These are phyloP conservation scores for Ochotona curzoniae DNA, from an alignment of 2,113 vertebrate genomes.

Conservation along the genomic window DNA sequence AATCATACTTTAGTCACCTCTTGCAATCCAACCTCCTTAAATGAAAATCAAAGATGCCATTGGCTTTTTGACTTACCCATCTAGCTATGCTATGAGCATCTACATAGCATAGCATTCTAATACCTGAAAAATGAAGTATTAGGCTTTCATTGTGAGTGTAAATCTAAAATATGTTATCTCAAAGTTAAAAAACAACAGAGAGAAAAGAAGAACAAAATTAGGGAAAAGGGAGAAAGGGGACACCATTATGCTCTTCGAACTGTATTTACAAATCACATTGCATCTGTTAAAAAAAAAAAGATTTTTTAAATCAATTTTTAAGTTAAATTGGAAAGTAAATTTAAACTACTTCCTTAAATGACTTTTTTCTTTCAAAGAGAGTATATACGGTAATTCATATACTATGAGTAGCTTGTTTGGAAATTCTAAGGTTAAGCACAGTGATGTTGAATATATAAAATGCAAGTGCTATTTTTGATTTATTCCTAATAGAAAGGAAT, in stretches of 20 bases:
- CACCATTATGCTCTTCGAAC: no score
- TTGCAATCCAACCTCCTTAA: background rate
- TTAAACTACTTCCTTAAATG: background rate
- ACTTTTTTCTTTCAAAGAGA: background rate
- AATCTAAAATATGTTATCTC: no score
- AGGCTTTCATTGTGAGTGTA: no score
- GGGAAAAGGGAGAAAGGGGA: no score
- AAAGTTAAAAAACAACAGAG: no score
- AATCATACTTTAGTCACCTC: background rate
- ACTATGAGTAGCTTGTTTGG: background rate
- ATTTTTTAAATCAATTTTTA: no score
- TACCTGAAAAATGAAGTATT: background rate
- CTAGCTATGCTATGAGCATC: background rate
- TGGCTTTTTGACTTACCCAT: background rate
- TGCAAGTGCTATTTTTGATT: background rate
- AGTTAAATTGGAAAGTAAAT: constrained; percentile 29
- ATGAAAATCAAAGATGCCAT: background rate
- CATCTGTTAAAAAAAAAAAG: no score
- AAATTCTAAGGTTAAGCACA: background rate
- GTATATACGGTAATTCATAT: constrained; percentile 21
- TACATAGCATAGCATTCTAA: background rate
- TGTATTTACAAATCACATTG: no score
- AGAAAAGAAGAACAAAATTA: no score
- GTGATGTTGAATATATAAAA: background rate
- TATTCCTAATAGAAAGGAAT: no score